Evolutionary conservation across 1,140 invertebrate genomes (phyloP), one percentile per base, ranked within the genome.

Genomic region (Pararge aegeria): DNA sequence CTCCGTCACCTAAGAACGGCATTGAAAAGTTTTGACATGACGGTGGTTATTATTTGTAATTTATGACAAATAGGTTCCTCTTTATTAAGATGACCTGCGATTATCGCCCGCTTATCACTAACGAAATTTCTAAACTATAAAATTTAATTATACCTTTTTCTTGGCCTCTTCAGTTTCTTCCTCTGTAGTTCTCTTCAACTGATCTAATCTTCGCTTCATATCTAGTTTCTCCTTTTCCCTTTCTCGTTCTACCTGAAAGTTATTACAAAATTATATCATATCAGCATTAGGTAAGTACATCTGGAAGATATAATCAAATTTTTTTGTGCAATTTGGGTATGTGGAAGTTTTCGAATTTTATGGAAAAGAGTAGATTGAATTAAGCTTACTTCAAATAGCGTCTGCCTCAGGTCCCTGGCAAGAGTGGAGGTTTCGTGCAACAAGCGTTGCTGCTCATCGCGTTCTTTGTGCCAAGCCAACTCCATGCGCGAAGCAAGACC

Each of bases 391-490:
- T 97, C 96, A 72, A 96, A 96, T 12, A 97, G 90, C 0, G 96
- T 97, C 83, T 96, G 96, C 10, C 96, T 89, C 16, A 98, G 88
- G 83, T 98, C 97, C 60, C 97, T 91, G 0, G 97, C 97, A 42
- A 98, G 91, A 0, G 95, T 96, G 51, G 97, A 97, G 0, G 97
- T 97, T 90, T 98, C 97, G 73, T 96, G 95, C 3, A 98, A 86
- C 16, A 98, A 88, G 6, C 97, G 91, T 69, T 97, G 97, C 73
- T 98, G 97, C 75, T 98, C 97, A 74, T 97, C 95, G 53, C 97
- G 91, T 83, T 99, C 98, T 80, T 98, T 98, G 72, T 98, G 97
- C 97, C 97, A 99, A 0, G 97, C 96, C 10, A 98, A 87, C 80
- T 98, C 97, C 92, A 98, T 94, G 34, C 96, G 93, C 0, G 97